Evolutionary conservation across 2,113 vertebrate species (phyloP).

Genomic region (Ictidomys tridecemlineatus): DNA sequence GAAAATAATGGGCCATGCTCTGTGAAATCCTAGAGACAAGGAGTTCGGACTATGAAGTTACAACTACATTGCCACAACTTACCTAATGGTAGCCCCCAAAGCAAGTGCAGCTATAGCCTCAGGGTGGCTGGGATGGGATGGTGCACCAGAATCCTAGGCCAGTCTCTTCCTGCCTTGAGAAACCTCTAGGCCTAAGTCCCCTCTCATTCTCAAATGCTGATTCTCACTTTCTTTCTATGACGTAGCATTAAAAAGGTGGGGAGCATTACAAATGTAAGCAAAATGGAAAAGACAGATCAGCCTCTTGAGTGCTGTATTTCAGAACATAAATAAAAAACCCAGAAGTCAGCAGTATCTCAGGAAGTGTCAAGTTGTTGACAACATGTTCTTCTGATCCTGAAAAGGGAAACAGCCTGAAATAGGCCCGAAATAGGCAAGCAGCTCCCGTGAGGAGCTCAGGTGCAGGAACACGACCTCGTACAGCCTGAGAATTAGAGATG

Average conservation of each 20-base stretch:
- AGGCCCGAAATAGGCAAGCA: background rate
- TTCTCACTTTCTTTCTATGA: background rate
- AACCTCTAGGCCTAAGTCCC: background rate
- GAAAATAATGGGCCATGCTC: background rate
- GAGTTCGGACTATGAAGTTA: background rate
- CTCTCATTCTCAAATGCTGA: background rate
- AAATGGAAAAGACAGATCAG: background rate
- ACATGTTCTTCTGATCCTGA: slow-evolving; percentile 10
- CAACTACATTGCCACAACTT: background rate
- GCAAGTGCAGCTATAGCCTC: background rate
- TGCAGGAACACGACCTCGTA: background rate
- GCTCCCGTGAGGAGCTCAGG: background rate
- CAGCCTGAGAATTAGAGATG: background rate
- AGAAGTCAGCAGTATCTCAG: slow-evolving; percentile 43
- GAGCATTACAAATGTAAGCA: background rate
- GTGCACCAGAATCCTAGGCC: background rate
- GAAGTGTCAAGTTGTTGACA: background rate
- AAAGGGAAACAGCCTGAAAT: background rate
- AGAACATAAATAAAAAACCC: slow-evolving; percentile 24
- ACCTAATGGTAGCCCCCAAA: background rate
- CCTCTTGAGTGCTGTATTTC: background rate
- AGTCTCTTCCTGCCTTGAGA: background rate
- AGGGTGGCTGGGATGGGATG: background rate
- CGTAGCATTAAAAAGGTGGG: background rate
- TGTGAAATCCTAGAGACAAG: background rate